These are phyloP conservation scores for Uropetala carovei DNA, from an alignment of 2,888 invertebrate species.

Conservation along the genomic window DNA sequence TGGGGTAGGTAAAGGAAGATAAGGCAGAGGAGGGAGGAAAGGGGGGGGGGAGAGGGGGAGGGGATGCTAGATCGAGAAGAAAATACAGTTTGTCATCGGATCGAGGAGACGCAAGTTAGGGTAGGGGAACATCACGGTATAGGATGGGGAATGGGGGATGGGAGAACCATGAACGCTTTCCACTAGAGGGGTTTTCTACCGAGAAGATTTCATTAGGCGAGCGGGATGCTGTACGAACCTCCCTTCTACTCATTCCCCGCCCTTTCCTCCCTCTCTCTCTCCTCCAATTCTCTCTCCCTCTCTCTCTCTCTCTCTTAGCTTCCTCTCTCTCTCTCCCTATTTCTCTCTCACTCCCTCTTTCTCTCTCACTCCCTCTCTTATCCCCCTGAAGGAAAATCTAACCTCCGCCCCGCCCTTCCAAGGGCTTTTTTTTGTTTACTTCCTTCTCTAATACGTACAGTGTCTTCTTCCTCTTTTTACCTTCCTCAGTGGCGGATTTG, in stretches of 20 bases:
- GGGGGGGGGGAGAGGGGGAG: not conserved
- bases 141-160: not conserved
- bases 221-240: not conserved
- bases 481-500: too few relatives aligned
- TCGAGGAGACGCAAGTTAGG: slow-evolving; percentile 13
- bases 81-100: slow-evolving; percentile 25
- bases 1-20: not conserved
- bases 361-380: not conserved
- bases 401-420: not conserved
- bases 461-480: too few relatives aligned
- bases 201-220: slow-evolving; percentile 47
- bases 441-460: not conserved
- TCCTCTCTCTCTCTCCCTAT: not conserved
- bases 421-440: not conserved
- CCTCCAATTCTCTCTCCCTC: not conserved
- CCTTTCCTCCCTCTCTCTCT: not conserved
- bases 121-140: too few relatives aligned
- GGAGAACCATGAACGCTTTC: not conserved
- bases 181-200: not conserved
- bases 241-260: not conserved
- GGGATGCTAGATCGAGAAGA: not conserved
- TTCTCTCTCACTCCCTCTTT: not conserved
- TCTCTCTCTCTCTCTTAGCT: not conserved
- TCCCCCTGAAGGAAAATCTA: not conserved
- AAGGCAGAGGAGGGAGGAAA: too few relatives aligned